Conservation (phyloP, 2,113 vertebrate species). For the Actinemys pallida region DNA sequence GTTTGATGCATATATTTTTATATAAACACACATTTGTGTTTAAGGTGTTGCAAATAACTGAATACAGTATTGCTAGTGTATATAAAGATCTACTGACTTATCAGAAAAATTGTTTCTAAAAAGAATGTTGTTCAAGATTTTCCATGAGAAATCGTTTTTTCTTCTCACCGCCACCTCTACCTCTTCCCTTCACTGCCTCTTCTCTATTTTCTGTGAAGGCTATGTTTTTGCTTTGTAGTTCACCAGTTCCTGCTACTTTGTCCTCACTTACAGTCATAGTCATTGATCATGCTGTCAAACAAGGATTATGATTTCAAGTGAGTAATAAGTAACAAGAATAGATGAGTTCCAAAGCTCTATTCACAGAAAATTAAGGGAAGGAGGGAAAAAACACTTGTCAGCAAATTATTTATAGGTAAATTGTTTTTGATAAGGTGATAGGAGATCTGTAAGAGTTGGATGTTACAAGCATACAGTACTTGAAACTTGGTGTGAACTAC, state of each 20-base stretch:
- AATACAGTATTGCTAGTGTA: not conserved
- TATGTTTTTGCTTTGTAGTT: not conserved
- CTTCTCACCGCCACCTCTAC: not conserved
- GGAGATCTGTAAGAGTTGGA: not conserved
- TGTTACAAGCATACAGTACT: not conserved
- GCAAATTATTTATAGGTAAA: not conserved
- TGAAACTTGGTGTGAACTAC: not conserved
- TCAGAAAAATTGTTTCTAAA: not conserved
- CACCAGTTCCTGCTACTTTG: not conserved
- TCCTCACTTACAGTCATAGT: not conserved
- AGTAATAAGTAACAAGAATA: not conserved
- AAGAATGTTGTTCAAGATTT: not conserved
- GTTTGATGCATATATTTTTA: not conserved
- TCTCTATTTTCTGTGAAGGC: not conserved
- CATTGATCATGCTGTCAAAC: not conserved
- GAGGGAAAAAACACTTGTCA: slow-evolving; percentile 4
- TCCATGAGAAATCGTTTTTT: not conserved
- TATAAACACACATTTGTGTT: not conserved
- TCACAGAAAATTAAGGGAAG: not conserved
- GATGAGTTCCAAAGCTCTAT: not conserved
- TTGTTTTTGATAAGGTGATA: not conserved
- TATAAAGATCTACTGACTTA: not conserved
- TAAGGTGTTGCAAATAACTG: not conserved
- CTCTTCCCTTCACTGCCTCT: not conserved
- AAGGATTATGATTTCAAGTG: not conserved